Evolutionary conservation across 2,113 vertebrate species (phyloP).

Genomic region (Oryzias celebensis): DNA sequence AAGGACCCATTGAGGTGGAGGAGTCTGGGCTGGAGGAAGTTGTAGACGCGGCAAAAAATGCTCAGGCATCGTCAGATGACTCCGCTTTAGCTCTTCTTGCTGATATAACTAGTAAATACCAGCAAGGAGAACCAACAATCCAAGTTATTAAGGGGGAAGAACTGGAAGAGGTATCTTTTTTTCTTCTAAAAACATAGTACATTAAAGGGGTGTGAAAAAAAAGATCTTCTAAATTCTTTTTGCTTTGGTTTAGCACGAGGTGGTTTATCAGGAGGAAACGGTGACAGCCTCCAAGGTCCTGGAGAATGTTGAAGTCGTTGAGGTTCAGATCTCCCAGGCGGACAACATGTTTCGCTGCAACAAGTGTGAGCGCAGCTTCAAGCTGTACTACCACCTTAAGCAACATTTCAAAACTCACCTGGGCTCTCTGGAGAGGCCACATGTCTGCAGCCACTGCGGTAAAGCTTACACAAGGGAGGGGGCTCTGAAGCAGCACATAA

Average conservation of each 20-base stretch:
- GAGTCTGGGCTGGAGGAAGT: constrained; percentile 83
- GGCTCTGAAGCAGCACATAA: constrained; percentile 94
- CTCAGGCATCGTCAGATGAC: constrained; percentile 86
- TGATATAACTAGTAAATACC: constrained; percentile 98
- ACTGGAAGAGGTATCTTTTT: constrained; percentile 47
- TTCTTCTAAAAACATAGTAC: not conserved
- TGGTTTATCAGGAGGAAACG: constrained; percentile 83
- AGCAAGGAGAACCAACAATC: constrained; percentile 81
- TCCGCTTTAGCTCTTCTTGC: constrained; percentile 93
- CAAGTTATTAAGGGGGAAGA: constrained; percentile 64
- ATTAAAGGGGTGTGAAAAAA: not conserved
- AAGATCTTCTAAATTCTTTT: not conserved
- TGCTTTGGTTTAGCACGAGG: constrained; percentile 44
- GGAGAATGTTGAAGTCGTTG: constrained; percentile 94
- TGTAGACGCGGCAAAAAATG: constrained; percentile 82
- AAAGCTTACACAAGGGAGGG: constrained; percentile 95
- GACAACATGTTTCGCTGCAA: constrained; percentile 95
- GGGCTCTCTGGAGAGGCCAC: constrained; percentile 79
- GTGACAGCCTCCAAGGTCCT: constrained; percentile 87
- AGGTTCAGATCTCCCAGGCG: constrained; percentile 96
- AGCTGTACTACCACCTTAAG: constrained; percentile 98
- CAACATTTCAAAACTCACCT: constrained; percentile 95
- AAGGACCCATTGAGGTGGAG: constrained; percentile 82
- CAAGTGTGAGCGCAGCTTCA: constrained; percentile 95
- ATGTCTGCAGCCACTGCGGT: constrained; percentile 90